Conservation (phyloP, 2,113 vertebrate genomes). For the Sander vitreus region DNA sequence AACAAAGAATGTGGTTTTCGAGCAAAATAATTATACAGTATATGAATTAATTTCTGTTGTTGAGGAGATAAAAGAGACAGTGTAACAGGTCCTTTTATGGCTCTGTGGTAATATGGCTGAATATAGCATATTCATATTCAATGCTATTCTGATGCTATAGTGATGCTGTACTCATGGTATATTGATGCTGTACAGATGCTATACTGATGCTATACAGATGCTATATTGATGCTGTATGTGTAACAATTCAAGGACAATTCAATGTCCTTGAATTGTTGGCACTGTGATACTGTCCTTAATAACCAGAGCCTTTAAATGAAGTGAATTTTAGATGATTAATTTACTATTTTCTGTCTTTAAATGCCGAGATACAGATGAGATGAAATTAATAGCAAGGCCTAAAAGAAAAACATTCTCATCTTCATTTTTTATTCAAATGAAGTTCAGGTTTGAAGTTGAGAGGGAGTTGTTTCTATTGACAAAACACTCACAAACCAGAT, state of each 20-base stretch:
- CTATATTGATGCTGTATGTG: background rate
- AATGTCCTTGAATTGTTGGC: background rate
- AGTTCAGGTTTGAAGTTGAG: background rate
- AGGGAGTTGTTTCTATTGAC: background rate
- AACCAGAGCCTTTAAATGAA: slow-evolving; percentile 20
- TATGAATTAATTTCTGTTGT: background rate
- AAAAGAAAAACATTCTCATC: background rate
- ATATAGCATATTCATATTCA: background rate
- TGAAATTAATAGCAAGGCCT: background rate
- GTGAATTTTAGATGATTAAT: background rate
- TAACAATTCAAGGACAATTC: too few species aligned
- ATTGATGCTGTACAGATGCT: background rate
- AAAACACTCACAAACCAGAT: background rate
- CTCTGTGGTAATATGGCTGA: background rate
- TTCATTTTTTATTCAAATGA: background rate
- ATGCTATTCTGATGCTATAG: background rate
- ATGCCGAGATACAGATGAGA: background rate
- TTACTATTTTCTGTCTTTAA: background rate
- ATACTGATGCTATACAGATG: background rate
- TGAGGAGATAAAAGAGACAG: background rate
- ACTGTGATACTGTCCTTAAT: background rate
- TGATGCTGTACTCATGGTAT: too few species aligned
- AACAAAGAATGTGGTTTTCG: slow-evolving; percentile 10
- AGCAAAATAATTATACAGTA: background rate
- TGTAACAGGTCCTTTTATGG: slow-evolving; percentile 1